These are phyloP conservation scores for Tor tambroides DNA, from an alignment of 2,113 vertebrate species.

Conservation along the genomic window DNA sequence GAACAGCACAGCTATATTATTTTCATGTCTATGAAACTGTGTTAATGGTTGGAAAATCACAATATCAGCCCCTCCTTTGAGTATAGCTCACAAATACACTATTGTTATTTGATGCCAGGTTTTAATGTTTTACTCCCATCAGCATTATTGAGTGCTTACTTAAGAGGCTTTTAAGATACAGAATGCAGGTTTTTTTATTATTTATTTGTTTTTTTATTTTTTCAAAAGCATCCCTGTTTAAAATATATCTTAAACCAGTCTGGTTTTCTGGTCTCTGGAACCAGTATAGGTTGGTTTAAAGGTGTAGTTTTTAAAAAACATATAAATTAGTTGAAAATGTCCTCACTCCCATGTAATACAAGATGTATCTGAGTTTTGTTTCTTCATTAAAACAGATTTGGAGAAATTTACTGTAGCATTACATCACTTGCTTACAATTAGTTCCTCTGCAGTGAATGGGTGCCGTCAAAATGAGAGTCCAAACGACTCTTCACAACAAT, in stretches of 20 bases:
- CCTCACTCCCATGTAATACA: too few relatives aligned
- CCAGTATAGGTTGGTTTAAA: not conserved
- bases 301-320: too few relatives aligned
- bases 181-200: not conserved
- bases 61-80: slow-evolving; percentile 49
- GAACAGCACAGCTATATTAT: slow-evolving; percentile 17
- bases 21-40: slow-evolving; percentile 25
- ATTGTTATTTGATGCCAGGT: not conserved
- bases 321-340: too few relatives aligned
- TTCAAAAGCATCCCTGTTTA: not conserved
- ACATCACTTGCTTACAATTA: too few relatives aligned
- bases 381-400: too few relatives aligned
- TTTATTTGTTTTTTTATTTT: not conserved
- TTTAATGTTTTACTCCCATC: not conserved
- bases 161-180: not conserved
- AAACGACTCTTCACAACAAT: too few relatives aligned
- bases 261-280: not conserved
- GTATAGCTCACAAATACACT: slow-evolving; percentile 41
- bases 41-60: slow-evolving; percentile 43
- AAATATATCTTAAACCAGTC: not conserved
- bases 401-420: too few relatives aligned
- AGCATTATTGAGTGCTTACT: not conserved
- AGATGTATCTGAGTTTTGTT: too few relatives aligned
- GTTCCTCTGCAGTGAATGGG: too few relatives aligned
- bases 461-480: too few relatives aligned